A percentile compares a stretch with the other conserved stretches of the same genome.
Conservation (phyloP, 2,888 invertebrate genomes). For the Scaptomyza flava region DNA sequence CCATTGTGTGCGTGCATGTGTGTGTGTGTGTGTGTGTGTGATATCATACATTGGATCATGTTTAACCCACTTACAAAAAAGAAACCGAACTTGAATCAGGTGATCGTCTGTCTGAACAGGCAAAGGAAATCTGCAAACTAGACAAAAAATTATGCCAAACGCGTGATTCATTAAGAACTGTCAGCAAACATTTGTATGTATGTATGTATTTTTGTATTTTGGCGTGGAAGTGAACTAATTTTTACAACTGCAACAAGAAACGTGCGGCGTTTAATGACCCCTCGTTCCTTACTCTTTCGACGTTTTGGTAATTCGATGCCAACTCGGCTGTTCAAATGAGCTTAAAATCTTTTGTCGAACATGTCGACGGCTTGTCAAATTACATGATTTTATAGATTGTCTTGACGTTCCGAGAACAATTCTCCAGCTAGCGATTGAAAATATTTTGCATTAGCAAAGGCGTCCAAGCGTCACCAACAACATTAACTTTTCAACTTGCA, state of each 20-base stretch:
- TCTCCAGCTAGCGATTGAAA: conserved; percentile 1
- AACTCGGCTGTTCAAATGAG: not conserved
- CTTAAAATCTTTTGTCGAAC: conserved; percentile 22
- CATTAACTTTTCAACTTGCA: conserved; percentile 8
- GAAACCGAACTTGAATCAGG: conserved; percentile 13
- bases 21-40: not conserved
- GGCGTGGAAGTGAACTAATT: conserved; percentile 38
- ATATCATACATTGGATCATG: conserved; percentile 1
- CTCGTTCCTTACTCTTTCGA: conserved; percentile 14
- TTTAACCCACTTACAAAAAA: conserved; percentile 10
- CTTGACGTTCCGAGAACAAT: conserved; percentile 13
- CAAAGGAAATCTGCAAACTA: not conserved
- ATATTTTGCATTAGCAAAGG: conserved; percentile 14
- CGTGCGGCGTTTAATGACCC: conserved; percentile 71
- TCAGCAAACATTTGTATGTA: conserved; percentile 26
- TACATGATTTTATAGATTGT: conserved; percentile 36
- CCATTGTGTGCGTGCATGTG: not conserved
- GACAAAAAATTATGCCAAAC: conserved; percentile 12
- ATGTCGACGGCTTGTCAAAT: conserved; percentile 51
- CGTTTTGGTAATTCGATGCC: conserved; percentile 38
- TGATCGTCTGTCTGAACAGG: not conserved
- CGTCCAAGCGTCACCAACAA: conserved; percentile 28
- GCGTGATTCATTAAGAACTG: conserved; percentile 37
- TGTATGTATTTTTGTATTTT: not conserved
- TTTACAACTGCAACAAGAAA: conserved; percentile 25